Evolutionary conservation across 2,888 invertebrate species (phyloP).

Genomic region (Zaprionus obscuricornis): DNA sequence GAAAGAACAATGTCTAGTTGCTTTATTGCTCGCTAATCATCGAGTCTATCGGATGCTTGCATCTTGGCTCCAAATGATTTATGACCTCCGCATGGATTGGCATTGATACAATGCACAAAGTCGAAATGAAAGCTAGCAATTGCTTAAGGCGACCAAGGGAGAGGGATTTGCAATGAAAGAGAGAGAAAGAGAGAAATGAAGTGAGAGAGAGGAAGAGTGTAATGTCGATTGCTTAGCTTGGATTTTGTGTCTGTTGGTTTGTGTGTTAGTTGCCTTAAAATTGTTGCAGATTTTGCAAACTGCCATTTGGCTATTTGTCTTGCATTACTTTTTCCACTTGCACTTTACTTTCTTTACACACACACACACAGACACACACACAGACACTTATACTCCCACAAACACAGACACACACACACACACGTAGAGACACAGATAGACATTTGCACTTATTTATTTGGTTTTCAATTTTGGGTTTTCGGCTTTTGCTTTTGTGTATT

Average conservation of each 20-base stretch:
- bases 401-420: neutral
- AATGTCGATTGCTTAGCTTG: constrained; percentile 16
- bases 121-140: constrained; percentile 6
- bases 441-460: constrained; percentile 51
- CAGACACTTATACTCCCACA: constrained; percentile 6
- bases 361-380: constrained; percentile 16
- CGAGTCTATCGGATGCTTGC: constrained; percentile 46
- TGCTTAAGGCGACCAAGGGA: constrained; percentile 2
- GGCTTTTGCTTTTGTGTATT: constrained; percentile 47
- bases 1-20: constrained; percentile 26
- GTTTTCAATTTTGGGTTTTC: constrained; percentile 54
- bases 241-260: neutral
- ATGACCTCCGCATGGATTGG: constrained; percentile 63
- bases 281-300: constrained; percentile 58
- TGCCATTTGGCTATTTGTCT: constrained; percentile 62
- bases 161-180: too few species aligned
- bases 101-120: constrained; percentile 58
- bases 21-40: constrained; percentile 65
- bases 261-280: constrained; percentile 25
- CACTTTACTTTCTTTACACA: constrained; percentile 39
- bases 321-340: constrained; percentile 62
- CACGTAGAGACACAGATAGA: constrained; percentile 2
- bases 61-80: constrained; percentile 66
- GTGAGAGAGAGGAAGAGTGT: neutral
- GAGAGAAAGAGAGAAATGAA: too few species aligned